phyloP scores from a whole-genome alignment of 2,888 invertebrate genomes.

The Polydrusus pterygomalis region DNA sequence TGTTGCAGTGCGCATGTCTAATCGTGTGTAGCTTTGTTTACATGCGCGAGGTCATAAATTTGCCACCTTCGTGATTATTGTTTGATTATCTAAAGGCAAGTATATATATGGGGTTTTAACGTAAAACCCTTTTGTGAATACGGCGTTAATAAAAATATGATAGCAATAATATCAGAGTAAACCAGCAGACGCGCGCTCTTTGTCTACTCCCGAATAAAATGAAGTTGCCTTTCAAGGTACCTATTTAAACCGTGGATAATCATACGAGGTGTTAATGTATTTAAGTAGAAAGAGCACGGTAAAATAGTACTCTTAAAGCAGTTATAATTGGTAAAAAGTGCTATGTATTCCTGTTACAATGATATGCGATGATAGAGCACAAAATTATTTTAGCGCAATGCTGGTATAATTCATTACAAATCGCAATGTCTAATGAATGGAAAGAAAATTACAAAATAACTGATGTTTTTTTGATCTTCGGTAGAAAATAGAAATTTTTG shows the following conservation, averaged over 20 bases:
- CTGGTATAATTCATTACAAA: slow-evolving; percentile 32
- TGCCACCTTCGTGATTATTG: too few species aligned
- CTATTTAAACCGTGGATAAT: slow-evolving; percentile 30
- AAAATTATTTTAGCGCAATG: slow-evolving; percentile 24
- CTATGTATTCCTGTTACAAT: slow-evolving; percentile 17
- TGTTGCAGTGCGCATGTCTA: too few species aligned
- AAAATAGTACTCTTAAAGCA: slow-evolving; percentile 28
- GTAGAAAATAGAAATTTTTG: neutral
- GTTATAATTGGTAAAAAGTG: slow-evolving; percentile 28
- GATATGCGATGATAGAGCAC: slow-evolving; percentile 25
- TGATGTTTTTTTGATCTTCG: too few species aligned
- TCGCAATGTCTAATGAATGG: slow-evolving; percentile 4
- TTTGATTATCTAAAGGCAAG: too few species aligned
- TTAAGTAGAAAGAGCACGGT: slow-evolving; percentile 34
- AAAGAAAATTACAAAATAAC: neutral
- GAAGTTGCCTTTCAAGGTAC: slow-evolving; percentile 41
- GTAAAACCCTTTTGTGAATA: too few species aligned
- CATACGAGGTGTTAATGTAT: slow-evolving; percentile 37
- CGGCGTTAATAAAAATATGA: too few species aligned
- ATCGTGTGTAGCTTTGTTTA: too few species aligned
- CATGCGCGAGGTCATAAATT: too few species aligned
- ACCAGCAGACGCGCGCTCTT: neutral
- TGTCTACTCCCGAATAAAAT: neutral
- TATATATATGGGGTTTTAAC: too few species aligned
- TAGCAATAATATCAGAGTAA: too few species aligned